Evolutionary conservation across 1,140 invertebrate genomes (phyloP), one percentile per base, ranked within the genome.

Genomic region (Linepithema humile): DNA sequence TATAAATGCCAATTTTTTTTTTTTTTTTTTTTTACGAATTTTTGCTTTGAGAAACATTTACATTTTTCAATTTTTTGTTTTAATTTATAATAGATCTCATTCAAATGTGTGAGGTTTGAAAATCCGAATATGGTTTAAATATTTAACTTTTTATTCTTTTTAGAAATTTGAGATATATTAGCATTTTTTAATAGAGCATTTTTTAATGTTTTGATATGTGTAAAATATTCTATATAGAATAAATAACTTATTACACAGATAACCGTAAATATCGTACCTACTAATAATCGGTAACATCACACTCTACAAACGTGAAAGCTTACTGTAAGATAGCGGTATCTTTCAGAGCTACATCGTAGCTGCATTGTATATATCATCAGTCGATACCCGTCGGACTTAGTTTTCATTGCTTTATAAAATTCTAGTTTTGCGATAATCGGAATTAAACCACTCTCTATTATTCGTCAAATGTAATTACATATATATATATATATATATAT

Each of bases 291-390:
- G 23, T 70, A 70, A 53, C n/a, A 32, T 53, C 0, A 7, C 45
- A 12, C 12, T 15, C n/a, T 70, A 4, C 5, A 15, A 5, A 50
- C 5, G 20, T 20, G 10, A 69, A 20, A n/a, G 45, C 45, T 53
- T 4, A 53, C n/a, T 50, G 67, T 20, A 70, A 1, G 26, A 70
- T 53, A 70, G 67, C 45, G 67, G n/a, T 53, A 50, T 35, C 67
- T 70, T 15, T n/a, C 45, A 70, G n/a, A 70, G 45, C n/a, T 32
- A 20, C n/a, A 9, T 53, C 5, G n/a, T n/a, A 53, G 5, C 45
- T 70, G 32, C 67, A 70, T 53, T 50, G 6, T 12, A 4, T 10
- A 6, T 1, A 20, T 40, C 65, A 50, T 70, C 45, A 32, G 45
- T 50, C 45, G 67, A 70, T 70, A 67, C 20, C 17, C 5, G 20